These are phyloP conservation scores for Platalea minor DNA, from an alignment of 2,797 vertebrate genomes.

Conservation along the genomic window DNA sequence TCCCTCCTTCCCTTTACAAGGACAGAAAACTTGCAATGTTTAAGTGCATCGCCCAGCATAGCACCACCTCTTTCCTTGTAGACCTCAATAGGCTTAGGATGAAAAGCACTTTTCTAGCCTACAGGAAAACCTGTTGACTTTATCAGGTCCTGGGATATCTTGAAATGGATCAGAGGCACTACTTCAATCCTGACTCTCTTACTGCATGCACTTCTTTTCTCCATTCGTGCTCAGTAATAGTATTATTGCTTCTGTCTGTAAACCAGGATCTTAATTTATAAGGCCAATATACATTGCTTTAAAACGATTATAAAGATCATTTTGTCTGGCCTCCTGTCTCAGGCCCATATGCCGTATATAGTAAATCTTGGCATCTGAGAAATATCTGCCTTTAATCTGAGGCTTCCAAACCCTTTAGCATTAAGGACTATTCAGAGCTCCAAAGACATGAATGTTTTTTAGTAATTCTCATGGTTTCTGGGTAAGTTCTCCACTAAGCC, in stretches of 20 bases:
- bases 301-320: neutral
- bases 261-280: neutral
- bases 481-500: neutral
- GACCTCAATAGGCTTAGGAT: neutral
- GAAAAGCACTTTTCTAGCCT: neutral
- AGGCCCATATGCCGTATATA: neutral
- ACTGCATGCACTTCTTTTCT: neutral
- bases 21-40: neutral
- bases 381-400: neutral
- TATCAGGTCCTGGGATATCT: neutral
- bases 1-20: neutral
- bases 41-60: neutral
- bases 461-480: neutral
- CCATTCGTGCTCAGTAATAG: neutral
- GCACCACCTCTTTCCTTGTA: neutral
- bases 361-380: neutral
- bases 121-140: neutral
- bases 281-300: neutral
- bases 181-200: neutral
- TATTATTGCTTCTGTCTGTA: neutral
- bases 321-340: neutral
- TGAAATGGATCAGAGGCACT: neutral
- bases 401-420: neutral
- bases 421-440: neutral
- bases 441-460: neutral